Base-by-base conservation (phyloP, 2,888 invertebrate genomes). In the Hermaeophaga mercurialis region DNA sequence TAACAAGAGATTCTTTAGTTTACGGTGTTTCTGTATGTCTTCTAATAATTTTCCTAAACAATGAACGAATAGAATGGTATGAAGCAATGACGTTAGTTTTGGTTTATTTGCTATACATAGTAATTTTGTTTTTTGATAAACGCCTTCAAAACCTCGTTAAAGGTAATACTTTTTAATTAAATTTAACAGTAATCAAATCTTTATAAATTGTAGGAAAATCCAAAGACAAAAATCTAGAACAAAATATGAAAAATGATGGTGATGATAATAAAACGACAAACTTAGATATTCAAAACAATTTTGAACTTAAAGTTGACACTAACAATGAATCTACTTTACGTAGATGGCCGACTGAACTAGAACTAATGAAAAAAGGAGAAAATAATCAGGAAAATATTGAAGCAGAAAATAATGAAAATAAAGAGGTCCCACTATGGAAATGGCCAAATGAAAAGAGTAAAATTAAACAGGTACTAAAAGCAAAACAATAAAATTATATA, bases 21-120 rank as follows among this genome's bases (percentile, higher is more conserved):
- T 52, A 52, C 34, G 52, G 43, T 1, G 24, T 39, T 22, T 52
- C 52, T 15, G 34, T 52, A 1, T 52, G 52, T 34, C 44, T 52
- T 11, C 19, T 52, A 6, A 43, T 52, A 22, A n/a, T 12, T 15
- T 52, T 52, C 44, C 34, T 52, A 18, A 43, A 52, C 8, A 17
- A 52, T 19, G 52, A 52, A 34, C 7, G 17, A 22, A 52, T 52
- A 24, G 52, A 52, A 44, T 52, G 52, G 52, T 52, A 52, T 6
- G 52, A 52, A 34, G 52, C 52, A 15, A 43, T 52, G 14, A 52
- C 43, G 6, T 34, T 52, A 18, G 43, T 52, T 6, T 17, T 52
- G n/a, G 34, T 52, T 11, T 52, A 52, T 34, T 11, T 43, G 5
- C 1, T 15, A 4, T 52, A 52, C 24, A 52, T 52, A 24, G 17